Evolutionary conservation across 2,113 vertebrate species (phyloP).

Genomic region (Anguilla rostrata): DNA sequence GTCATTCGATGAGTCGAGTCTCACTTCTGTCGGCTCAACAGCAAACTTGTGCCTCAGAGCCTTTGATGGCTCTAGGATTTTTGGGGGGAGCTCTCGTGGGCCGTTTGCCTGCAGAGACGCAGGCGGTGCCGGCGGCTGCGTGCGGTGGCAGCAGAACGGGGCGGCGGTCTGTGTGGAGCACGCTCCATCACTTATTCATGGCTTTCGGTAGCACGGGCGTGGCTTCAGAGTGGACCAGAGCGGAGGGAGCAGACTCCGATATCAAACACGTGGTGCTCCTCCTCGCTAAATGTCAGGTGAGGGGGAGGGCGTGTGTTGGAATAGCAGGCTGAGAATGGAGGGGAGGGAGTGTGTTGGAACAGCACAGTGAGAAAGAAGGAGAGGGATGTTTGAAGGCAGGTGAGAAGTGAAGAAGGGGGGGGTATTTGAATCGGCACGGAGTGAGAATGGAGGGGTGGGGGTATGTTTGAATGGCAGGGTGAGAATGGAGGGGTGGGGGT

Average conservation of each 20-base stretch:
- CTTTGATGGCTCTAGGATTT: too few relatives aligned
- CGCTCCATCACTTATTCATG: background rate
- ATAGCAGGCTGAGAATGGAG: background rate
- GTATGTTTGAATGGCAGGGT: too few relatives aligned
- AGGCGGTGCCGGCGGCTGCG: background rate
- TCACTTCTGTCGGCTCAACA: too few relatives aligned
- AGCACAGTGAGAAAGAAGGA: too few relatives aligned
- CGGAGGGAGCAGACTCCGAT: background rate
- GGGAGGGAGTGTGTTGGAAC: background rate
- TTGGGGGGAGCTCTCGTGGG: background rate
- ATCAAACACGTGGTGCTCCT: background rate
- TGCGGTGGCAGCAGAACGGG: background rate
- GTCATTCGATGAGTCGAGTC: background rate
- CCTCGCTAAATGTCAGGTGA: background rate
- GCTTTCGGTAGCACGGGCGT: background rate
- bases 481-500: too few relatives aligned
- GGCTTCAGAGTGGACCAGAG: background rate
- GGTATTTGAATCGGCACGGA: too few relatives aligned
- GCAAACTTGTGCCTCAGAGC: too few relatives aligned
- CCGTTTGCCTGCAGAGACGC: background rate
- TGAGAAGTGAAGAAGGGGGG: too few relatives aligned
- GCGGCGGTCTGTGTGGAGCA: background rate
- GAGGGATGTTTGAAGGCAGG: too few relatives aligned
- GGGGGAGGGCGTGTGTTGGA: background rate
- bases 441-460: too few relatives aligned